Base-by-base conservation (phyloP, 2,113 vertebrate species). In the Verasper variegatus region DNA sequence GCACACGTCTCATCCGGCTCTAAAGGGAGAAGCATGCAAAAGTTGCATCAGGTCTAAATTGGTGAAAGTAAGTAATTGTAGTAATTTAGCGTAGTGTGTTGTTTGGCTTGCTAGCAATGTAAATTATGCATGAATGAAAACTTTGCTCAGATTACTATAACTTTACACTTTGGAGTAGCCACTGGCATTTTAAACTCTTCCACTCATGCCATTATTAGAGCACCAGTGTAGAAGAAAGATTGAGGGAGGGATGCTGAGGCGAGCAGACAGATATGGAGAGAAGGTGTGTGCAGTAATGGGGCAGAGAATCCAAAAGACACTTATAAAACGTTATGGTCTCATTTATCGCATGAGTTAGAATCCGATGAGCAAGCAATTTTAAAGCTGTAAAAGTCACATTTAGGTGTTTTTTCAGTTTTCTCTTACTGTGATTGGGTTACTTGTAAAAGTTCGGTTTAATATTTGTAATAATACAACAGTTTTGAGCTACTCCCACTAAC, bases 291-390 rank as follows among this genome's bases (percentile, higher is more conserved):
- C 52, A 61, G 31, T 69, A 58, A 72, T 84, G 3, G 26, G 10
- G 45, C 45, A 74, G 58, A 77, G 59, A 35, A 72, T 76, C 35
- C 26, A 47, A 71, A 26, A 76, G 42, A 59, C 55, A 49, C 58
- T 79, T 58, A 58, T 54, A 80, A 85, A 80, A 76, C 13, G 8
- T 80, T 68, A 79, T 56, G 26, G 59, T 58, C 56, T 76, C 54
- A 18, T 81, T 58, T 75, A 62, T 80, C 11, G 23, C 35, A 27
- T 18, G 20, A 18, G 24, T n/a, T 24, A 5, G 51, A 49, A 62
- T 62, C 20, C 51, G 27, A 67, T 5, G 49, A 24, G 68, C 54
- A 45, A 10, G 59, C 26, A 17, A 15, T 73, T 73, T 69, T 45
- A 24, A 66, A 15, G 21, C 21, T 58, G 18, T 35, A 58, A 27